Evolutionary conservation across 2,113 vertebrate genomes (phyloP).

Genomic region (Equus quagga): DNA sequence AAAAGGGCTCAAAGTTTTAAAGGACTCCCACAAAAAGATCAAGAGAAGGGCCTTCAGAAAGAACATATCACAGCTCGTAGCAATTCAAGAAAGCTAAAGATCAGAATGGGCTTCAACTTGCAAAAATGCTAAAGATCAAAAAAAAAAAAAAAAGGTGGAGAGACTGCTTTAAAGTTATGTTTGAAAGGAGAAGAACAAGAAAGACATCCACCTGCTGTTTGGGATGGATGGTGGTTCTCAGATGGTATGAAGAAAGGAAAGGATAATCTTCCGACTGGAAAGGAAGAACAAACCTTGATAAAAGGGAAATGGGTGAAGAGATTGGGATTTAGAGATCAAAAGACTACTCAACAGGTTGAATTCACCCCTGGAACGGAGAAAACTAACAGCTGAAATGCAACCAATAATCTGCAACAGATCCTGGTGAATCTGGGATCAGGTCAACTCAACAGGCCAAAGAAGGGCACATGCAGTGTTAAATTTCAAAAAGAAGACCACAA

Average conservation of each 20-base stretch:
- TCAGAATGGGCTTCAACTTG: conserved; percentile 36
- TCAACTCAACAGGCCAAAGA: background rate
- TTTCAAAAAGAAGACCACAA: background rate
- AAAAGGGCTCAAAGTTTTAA: conserved; percentile 55
- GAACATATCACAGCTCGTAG: background rate
- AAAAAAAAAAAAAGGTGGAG: background rate
- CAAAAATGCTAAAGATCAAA: background rate
- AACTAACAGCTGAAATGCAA: background rate
- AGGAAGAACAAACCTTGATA: background rate
- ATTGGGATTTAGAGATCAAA: background rate
- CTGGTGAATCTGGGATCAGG: background rate
- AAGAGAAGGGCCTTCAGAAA: conserved; percentile 36
- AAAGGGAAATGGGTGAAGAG: background rate
- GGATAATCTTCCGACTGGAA: background rate
- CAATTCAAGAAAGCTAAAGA: background rate
- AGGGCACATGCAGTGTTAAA: background rate
- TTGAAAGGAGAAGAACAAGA: conserved; percentile 49
- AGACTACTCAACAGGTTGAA: background rate
- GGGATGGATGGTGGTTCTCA: background rate
- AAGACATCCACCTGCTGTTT: background rate
- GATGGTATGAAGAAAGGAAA: background rate
- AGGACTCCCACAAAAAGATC: conserved; percentile 46
- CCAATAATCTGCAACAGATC: background rate
- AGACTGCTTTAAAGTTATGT: background rate
- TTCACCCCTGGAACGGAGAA: background rate